Base-by-base conservation (phyloP, 2,888 invertebrate species). In the Syrista parreyssii region DNA sequence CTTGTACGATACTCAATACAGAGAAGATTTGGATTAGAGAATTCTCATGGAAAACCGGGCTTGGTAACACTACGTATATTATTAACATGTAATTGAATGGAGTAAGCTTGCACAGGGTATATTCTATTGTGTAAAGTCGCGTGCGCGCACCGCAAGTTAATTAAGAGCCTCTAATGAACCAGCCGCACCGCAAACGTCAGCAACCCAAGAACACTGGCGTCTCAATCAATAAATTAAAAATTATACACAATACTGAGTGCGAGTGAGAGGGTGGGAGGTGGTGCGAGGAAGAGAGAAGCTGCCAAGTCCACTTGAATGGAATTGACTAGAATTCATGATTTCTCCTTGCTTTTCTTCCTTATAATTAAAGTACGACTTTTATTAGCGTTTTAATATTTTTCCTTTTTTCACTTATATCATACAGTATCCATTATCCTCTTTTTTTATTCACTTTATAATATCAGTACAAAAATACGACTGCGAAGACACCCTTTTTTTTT, bases 151-250 rank as follows among this genome's bases (percentile, higher is more conserved):
- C 89, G 90, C 91, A 89, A 91, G 91, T 91, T 91, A 91, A 91
- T 91, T 91, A 91, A 91, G 90, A 90, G 89, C 88, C 89, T 91
- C 90, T 91, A 91, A 91, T 91, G 91, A 91, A 91, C 86, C 90
- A 89, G 88, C 88, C 88, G 87, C 86, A 85, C 88, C 88, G 88
- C 90, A 88, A 89, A 90, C 88, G 89, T 87, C 88, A 88, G 78
- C 85, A 83, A 85, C 85, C 81, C 81, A 83, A 85, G 84, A 86
- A 86, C 85, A 86, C 87, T 86, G 84, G 87, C 89, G 87, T 89
- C 90, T 90, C 89, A 88, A 90, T 90, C 90, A 88, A 90, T 90
- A 88, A 88, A 90, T 90, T 88, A 89, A 89, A 89, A 90, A 89
- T 89, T 88, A 85, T 87, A 82, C 84, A 84, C 84, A 84, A 85